Evolutionary conservation across 1,140 invertebrate species (phyloP).

Genomic region (Dendrolimus kikuchii): DNA sequence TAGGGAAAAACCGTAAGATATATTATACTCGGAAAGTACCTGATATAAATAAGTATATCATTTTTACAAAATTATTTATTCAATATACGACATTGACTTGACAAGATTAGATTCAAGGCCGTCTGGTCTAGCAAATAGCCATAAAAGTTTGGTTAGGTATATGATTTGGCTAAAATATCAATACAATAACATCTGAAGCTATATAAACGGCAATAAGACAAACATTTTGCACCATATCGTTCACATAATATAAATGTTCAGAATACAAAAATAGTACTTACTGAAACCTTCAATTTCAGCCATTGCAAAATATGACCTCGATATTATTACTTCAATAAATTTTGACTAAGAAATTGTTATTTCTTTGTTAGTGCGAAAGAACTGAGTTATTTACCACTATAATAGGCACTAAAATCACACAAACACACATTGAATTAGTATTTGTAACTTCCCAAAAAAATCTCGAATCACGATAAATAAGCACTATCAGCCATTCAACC

Average conservation of each 20-base stretch:
- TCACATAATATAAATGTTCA: neutral
- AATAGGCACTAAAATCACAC: neutral
- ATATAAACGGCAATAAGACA: neutral
- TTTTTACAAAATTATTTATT: conserved; percentile 33
- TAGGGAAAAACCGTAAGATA: no score
- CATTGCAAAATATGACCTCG: conserved; percentile 37
- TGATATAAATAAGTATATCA: no score
- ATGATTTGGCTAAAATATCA: conserved; percentile 14
- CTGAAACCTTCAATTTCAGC: conserved; percentile 26
- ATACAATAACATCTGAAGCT: conserved; percentile 6
- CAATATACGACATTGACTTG: conserved; percentile 62
- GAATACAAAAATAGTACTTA: conserved; percentile 1
- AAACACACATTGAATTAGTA: conserved; percentile 2
- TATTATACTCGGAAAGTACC: no score
- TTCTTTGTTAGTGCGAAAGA: conserved; percentile 9
- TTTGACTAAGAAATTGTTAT: conserved; percentile 21
- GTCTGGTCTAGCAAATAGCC: conserved; percentile 39
- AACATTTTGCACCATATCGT: neutral
- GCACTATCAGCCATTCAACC: conserved; percentile 25
- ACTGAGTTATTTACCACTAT: neutral
- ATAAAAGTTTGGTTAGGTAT: conserved; percentile 60
- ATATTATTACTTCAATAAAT: conserved; percentile 29
- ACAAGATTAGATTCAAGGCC: conserved; percentile 69
- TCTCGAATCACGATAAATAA: conserved; percentile 15
- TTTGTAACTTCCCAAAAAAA: conserved; percentile 16